Base-by-base conservation (phyloP, 2,113 vertebrate species). In the Nothocercus julius region DNA sequence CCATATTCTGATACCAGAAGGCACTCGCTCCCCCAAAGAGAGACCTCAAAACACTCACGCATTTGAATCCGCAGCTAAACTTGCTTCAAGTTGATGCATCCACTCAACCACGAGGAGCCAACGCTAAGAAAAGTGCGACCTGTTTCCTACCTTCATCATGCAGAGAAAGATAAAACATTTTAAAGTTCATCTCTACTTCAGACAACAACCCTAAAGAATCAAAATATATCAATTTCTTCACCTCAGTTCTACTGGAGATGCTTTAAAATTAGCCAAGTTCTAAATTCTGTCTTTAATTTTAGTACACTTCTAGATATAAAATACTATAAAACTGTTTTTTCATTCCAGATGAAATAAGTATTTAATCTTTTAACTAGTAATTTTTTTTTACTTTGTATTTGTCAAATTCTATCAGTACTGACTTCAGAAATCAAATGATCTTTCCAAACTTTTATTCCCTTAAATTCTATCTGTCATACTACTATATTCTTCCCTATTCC, bases 271-370 rank as follows among this genome's bases (percentile, higher is more conserved):
- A 96, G 80, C 51, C 74, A 95, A 58, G 38, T 82, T 47, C 54
- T 47, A 85, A 85, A 88, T 70, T 85, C 80, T 38, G 81, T 93
- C 80, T 85, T 93, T 92, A 91, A 93, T 87, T 96, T 89, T 72
- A 89, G 86, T 74, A 42, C 67, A 89, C 75, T 85, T 93, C 79
- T 85, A 92, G 64, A 87, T 62, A 82, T 17, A 0, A 97, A 97
- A 95, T 63, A 69, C 38, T 72, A 61, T 47, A 91, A 90, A 93
- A 51, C 3, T 61, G 91, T 74, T 91, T 84, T 40, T 90, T 91
- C 76, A 78, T 85, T 92, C 56, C 51, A 84, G 3, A 84, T 59
- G 66, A 96, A 94, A 72, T 56, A 95, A 83, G 13, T 49, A 51
- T 42, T 76, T 93, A 22, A 69, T 20, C 83, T 80, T 80, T 84